These are phyloP conservation scores for Eudyptes chrysolophus DNA, from an alignment of 2,113 vertebrate genomes.

Conservation along the genomic window DNA sequence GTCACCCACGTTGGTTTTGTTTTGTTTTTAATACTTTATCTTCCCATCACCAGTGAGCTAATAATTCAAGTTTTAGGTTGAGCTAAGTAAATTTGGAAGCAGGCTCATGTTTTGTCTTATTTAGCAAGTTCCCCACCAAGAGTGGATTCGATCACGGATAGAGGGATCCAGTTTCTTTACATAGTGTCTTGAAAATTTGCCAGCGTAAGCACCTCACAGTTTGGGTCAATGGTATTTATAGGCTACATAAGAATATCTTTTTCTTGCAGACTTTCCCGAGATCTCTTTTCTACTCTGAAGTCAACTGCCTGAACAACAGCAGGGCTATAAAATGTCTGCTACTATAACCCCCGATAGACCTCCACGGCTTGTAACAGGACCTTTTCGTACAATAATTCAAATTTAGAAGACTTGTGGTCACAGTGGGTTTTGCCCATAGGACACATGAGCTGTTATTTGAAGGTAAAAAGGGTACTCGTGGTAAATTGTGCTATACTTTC, in stretches of 20 bases:
- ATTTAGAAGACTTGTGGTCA: neutral
- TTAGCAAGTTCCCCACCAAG: neutral
- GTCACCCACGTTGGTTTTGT: neutral
- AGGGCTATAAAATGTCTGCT: neutral
- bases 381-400: neutral
- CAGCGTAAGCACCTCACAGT: neutral
- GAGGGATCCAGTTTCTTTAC: neutral
- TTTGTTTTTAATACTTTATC: neutral
- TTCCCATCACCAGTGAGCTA: neutral
- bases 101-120: neutral
- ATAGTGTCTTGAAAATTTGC: neutral
- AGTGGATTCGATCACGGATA: neutral
- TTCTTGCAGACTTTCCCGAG: neutral
- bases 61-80: neutral
- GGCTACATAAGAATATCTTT: neutral
- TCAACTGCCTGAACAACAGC: neutral
- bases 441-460: neutral
- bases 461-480: neutral
- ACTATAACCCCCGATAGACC: neutral
- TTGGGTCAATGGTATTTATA: neutral
- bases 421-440: neutral
- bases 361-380: neutral
- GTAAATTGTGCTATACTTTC: neutral
- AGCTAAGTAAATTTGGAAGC: neutral
- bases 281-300: neutral